These are phyloP conservation scores for Porphyrio hochstetteri DNA, from an alignment of 2,113 vertebrate genomes.

Conservation along the genomic window DNA sequence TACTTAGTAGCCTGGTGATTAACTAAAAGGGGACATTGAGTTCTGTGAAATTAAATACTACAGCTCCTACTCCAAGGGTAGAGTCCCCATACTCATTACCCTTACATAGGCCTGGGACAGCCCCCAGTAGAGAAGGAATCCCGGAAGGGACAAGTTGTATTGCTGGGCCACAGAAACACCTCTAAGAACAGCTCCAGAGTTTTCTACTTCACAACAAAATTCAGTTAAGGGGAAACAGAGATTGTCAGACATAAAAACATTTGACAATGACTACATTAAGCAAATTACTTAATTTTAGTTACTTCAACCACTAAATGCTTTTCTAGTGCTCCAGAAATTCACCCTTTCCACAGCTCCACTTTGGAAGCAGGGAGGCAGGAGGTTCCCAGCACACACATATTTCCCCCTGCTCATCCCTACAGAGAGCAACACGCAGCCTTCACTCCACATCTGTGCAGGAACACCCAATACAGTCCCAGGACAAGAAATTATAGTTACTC, in stretches of 20 bases:
- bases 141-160: neutral
- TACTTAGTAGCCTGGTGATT: neutral
- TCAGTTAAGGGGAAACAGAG: fast-evolving
- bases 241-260: neutral
- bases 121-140: neutral
- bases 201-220: neutral
- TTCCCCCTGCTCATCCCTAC: neutral
- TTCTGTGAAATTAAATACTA: neutral
- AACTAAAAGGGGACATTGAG: neutral
- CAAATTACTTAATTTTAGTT: neutral
- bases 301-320: neutral
- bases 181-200: neutral
- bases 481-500: neutral
- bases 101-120: fast-evolving
- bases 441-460: fast-evolving
- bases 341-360: neutral
- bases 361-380: neutral
- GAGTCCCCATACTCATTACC: fast-evolving
- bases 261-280: neutral
- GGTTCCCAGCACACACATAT: neutral
- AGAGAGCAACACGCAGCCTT: fast-evolving
- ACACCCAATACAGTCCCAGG: neutral
- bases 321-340: neutral
- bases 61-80: neutral
- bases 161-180: neutral